phyloP scores from a whole-genome alignment of 2,113 vertebrate species.

The Oryzias celebensis region DNA sequence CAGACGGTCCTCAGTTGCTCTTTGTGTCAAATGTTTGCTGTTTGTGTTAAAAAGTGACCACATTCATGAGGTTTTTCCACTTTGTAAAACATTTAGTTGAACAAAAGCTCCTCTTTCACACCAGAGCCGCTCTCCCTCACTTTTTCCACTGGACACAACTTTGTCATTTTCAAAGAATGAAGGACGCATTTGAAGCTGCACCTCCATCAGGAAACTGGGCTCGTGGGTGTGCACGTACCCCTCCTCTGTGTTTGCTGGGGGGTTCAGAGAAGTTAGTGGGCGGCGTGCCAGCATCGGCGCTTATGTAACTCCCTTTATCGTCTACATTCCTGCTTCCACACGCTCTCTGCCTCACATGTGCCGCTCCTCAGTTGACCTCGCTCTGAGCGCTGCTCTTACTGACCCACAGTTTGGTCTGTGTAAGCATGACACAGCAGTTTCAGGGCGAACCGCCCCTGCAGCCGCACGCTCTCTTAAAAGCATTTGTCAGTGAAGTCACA shows the following conservation, averaged over 20 bases:
- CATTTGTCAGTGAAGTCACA: too few species aligned
- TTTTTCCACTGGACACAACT: not conserved
- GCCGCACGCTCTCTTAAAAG: too few species aligned
- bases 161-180: not conserved
- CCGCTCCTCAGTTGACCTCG: too few species aligned
- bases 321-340: not conserved
- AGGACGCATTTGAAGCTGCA: conserved; percentile 2
- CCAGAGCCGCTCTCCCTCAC: not conserved
- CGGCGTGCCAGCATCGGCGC: not conserved
- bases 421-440: conserved; percentile 54
- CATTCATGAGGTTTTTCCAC: too few species aligned
- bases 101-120: not conserved
- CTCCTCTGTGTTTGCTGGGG: not conserved
- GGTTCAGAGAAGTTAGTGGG: conserved; percentile 3
- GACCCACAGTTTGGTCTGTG: not conserved
- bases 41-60: too few species aligned
- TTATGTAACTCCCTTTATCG: conserved; percentile 35
- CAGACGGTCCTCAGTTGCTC: too few species aligned
- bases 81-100: too few species aligned
- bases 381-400: too few species aligned
- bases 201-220: conserved; percentile 2
- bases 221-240: conserved; percentile 5
- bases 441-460: too few species aligned
- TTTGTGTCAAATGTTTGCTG: too few species aligned
- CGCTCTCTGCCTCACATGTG: not conserved